A percentile compares a stretch with the other conserved stretches of the same genome.
phyloP scores from a whole-genome alignment of 2,888 invertebrate species.

The Mesorhabditis spiculigera region DNA sequence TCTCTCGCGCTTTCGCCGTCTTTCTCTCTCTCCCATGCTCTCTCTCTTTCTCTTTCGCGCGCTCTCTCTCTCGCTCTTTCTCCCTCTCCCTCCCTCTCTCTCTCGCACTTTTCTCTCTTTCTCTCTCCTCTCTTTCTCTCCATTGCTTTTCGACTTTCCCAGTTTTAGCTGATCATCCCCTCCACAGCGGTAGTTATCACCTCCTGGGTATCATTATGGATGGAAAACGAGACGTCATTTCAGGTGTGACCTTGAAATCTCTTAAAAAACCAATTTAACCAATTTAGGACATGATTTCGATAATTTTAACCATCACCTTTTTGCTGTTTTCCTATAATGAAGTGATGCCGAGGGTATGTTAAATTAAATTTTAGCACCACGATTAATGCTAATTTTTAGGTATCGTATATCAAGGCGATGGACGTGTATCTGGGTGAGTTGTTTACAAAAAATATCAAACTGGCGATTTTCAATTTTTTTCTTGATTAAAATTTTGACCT shows the following conservation, averaged over 20 bases:
- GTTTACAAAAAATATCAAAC: neutral
- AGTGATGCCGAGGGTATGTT: constrained; percentile 54
- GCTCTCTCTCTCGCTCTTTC: too few species aligned
- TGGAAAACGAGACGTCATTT: constrained; percentile 54
- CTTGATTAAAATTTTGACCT: neutral
- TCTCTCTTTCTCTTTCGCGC: too few species aligned
- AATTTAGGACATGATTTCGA: constrained; percentile 54
- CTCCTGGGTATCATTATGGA: constrained; percentile 55
- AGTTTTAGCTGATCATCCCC: constrained; percentile 52
- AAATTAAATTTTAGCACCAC: constrained; percentile 22
- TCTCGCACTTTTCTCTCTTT: too few species aligned
- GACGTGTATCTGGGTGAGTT: constrained; percentile 44
- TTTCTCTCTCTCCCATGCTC: too few species aligned
- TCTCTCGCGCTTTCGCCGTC: too few species aligned
- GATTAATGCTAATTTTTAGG: constrained; percentile 8
- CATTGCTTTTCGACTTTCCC: neutral
- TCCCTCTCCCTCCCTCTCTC: too few species aligned
- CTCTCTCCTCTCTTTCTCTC: too few species aligned
- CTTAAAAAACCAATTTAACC: too few species aligned
- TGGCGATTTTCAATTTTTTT: too few species aligned
- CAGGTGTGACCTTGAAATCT: constrained; percentile 20
- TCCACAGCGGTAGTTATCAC: constrained; percentile 56
- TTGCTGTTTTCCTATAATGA: constrained; percentile 51
- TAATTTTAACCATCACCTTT: constrained; percentile 55
- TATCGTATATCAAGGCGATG: constrained; percentile 41